These are phyloP conservation scores for Choreutis nemorana DNA, from an alignment of 2,888 invertebrate genomes.

Conservation along the genomic window DNA sequence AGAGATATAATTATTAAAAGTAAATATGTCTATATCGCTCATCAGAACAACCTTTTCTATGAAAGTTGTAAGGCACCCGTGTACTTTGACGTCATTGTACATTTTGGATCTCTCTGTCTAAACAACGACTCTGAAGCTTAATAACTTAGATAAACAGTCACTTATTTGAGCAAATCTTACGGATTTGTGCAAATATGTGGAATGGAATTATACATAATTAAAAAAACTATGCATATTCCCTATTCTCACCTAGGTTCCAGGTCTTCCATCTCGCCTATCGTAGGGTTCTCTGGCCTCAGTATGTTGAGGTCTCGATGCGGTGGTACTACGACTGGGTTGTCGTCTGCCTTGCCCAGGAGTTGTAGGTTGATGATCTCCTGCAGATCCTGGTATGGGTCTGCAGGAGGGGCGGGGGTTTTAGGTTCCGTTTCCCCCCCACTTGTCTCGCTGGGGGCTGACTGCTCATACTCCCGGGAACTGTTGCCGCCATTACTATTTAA, in stretches of 20 bases:
- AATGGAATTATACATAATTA: too few relatives aligned
- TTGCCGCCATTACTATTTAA: slow-evolving; percentile 43
- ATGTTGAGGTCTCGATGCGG: slow-evolving; percentile 63
- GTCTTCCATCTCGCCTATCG: slow-evolving; percentile 73
- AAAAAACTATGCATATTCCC: too few relatives aligned
- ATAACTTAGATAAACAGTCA: too few relatives aligned
- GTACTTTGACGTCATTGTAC: too few relatives aligned
- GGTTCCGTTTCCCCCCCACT: slow-evolving; percentile 38
- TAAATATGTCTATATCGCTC: too few relatives aligned
- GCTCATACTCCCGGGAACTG: slow-evolving; percentile 51
- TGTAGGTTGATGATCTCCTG: slow-evolving; percentile 58
- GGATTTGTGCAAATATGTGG: too few relatives aligned
- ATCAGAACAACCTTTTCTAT: too few relatives aligned
- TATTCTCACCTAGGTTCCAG: slow-evolving; percentile 59
- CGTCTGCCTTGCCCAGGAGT: slow-evolving; percentile 58
- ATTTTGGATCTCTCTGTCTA: too few relatives aligned
- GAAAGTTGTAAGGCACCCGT: too few relatives aligned
- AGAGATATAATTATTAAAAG: too few relatives aligned
- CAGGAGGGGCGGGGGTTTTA: slow-evolving; percentile 46
- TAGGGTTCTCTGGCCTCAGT: slow-evolving; percentile 70
- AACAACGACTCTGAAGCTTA: too few relatives aligned
- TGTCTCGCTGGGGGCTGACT: slow-evolving; percentile 50
- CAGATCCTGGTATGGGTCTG: slow-evolving; percentile 71
- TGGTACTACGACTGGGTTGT: slow-evolving; percentile 55
- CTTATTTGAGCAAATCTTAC: too few relatives aligned